These are phyloP conservation scores for Rhopalosiphum nymphaeae DNA, from an alignment of 2,888 invertebrate genomes.

Conservation along the genomic window DNA sequence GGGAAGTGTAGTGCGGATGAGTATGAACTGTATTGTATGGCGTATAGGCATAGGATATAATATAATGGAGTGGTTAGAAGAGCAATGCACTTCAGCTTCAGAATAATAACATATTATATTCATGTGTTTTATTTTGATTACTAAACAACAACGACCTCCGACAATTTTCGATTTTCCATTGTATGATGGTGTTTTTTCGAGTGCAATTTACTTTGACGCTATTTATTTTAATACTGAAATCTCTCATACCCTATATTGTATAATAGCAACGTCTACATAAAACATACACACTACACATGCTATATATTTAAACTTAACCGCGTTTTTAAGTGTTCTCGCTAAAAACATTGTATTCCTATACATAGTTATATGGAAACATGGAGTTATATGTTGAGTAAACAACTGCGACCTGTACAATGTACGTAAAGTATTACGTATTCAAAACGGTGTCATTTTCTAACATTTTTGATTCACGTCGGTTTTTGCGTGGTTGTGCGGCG, in stretches of 20 bases:
- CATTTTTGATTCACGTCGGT: not conserved
- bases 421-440: not conserved
- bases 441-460: not conserved
- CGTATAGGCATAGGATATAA: not conserved
- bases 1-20: not conserved
- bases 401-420: not conserved
- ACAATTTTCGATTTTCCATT: conserved; percentile 15
- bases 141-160: conserved; percentile 33
- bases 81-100: not conserved
- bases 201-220: conserved; percentile 16
- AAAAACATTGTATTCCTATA: not conserved
- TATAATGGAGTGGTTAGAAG: not conserved
- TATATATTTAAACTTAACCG: conserved; percentile 24
- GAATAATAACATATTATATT: conserved; percentile 20
- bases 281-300: not conserved
- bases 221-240: conserved; percentile 15
- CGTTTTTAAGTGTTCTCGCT: conserved; percentile 20
- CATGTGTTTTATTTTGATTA: conserved; percentile 7
- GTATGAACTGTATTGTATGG: not conserved
- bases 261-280: not conserved
- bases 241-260: not conserved
- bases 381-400: not conserved
- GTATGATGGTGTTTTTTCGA: not conserved
- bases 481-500: not conserved
- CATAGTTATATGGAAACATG: not conserved